phyloP scores from a whole-genome alignment of 1,140 invertebrate species.

The Drosophila ercepeae region DNA sequence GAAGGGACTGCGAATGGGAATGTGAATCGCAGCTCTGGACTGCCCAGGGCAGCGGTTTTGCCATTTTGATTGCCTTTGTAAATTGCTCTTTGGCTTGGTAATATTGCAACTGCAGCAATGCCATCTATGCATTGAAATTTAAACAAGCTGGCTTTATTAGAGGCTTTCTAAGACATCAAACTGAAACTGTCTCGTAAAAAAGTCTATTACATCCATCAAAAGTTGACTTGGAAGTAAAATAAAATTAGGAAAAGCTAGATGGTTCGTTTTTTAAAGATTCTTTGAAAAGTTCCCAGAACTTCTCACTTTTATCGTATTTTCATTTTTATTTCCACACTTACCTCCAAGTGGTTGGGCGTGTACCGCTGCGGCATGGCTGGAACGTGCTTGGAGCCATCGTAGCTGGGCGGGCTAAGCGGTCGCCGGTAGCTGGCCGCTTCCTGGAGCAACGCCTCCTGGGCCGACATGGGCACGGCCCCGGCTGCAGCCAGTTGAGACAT shows the following conservation, averaged over 20 bases:
- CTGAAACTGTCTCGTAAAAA: not conserved
- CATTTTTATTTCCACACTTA: conserved; percentile 37
- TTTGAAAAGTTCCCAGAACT: not conserved
- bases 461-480: conserved; percentile 33
- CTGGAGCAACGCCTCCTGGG: conserved; percentile 74
- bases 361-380: conserved; percentile 80
- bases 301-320: not conserved
- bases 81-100: conserved; percentile 17
- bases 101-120: not conserved
- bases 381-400: conserved; percentile 80
- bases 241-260: not conserved
- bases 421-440: conserved; percentile 81
- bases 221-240: not conserved
- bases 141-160: not conserved
- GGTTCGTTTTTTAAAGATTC: not conserved
- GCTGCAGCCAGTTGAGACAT: conserved; percentile 62
- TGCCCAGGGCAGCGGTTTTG: conserved; percentile 10
- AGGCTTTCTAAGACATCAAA: not conserved
- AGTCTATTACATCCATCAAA: not conserved
- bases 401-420: conserved; percentile 83
- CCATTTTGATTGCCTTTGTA: conserved; percentile 37
- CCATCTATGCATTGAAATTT: conserved; percentile 7
- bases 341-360: conserved; percentile 82
- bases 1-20: conserved; percentile 15
- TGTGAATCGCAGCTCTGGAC: conserved; percentile 11